These are phyloP conservation scores for Crotalus helleri DNA, from an alignment of 2,113 vertebrate genomes.

Conservation along the genomic window DNA sequence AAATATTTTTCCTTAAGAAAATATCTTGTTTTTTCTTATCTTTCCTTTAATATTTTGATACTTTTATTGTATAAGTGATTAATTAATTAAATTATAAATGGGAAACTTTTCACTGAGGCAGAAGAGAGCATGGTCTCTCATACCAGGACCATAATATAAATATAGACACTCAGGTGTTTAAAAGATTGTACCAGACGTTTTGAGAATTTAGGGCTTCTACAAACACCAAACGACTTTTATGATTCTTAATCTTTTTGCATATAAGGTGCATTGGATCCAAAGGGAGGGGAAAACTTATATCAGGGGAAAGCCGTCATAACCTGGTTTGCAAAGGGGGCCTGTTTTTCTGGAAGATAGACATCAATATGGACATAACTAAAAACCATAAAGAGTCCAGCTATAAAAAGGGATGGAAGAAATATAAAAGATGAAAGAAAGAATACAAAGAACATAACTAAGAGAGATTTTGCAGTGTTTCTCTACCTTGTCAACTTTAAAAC, in stretches of 20 bases:
- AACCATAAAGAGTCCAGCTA: not conserved
- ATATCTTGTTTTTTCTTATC: not conserved
- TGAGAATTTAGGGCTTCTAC: not conserved
- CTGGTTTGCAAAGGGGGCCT: not conserved
- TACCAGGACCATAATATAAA: not conserved
- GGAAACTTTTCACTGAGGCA: not conserved
- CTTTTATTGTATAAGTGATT: not conserved
- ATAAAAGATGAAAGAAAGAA: not conserved
- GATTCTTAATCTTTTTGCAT: not conserved
- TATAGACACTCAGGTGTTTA: not conserved
- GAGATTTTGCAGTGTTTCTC: not conserved
- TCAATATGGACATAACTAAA: not conserved
- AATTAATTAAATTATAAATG: not conserved
- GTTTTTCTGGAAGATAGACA: not conserved
- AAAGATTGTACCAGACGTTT: not conserved
- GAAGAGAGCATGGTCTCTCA: not conserved
- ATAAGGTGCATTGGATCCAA: not conserved
- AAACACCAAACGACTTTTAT: not conserved
- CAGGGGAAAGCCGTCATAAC: not conserved
- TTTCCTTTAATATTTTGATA: not conserved
- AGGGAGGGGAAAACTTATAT: not conserved
- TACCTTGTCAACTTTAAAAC: not conserved
- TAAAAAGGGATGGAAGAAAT: not conserved
- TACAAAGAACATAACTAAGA: not conserved
- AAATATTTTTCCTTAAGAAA: not conserved